Evolutionary conservation across 1,140 invertebrate genomes (phyloP).

Genomic region (Lysiphlebus fabarum): DNA sequence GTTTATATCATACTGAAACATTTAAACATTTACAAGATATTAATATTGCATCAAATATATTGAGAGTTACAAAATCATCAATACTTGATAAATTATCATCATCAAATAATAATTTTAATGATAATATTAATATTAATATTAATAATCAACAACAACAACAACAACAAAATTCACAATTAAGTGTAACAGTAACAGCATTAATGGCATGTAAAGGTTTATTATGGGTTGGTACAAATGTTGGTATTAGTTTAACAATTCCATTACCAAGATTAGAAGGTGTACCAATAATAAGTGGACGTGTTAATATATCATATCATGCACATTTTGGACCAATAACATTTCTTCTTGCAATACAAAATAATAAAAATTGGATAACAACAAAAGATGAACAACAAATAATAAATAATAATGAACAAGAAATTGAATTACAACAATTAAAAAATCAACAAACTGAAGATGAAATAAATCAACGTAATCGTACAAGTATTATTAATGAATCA

Average conservation of each 20-base stretch:
- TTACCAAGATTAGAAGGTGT: constrained; percentile 89
- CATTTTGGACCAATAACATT: constrained; percentile 89
- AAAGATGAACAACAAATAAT: constrained; percentile 32
- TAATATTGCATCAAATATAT: constrained; percentile 86
- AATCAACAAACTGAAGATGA: constrained; percentile 53
- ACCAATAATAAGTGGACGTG: constrained; percentile 86
- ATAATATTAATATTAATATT: too few species aligned
- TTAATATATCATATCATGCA: constrained; percentile 88
- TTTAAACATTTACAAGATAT: constrained; percentile 93
- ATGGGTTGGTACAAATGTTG: constrained; percentile 95
- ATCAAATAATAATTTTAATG: constrained; percentile 34
- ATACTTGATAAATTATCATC: constrained; percentile 28
- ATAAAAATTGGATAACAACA: constrained; percentile 34
- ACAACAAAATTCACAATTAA: constrained; percentile 35
- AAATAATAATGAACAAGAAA: constrained; percentile 1
- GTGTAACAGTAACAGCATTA: constrained; percentile 77
- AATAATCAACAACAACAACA: too few species aligned
- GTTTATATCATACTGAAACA: constrained; percentile 91
- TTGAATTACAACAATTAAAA: constrained; percentile 35
- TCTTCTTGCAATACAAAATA: constrained; percentile 70
- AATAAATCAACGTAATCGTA: constrained; percentile 35
- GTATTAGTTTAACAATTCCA: constrained; percentile 86
- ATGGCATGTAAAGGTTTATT: constrained; percentile 85
- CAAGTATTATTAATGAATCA: constrained; percentile 53
- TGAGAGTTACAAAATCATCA: constrained; percentile 64